Base-by-base conservation (phyloP, 2,113 vertebrate species). In the Ornithorhynchus anatinus region DNA sequence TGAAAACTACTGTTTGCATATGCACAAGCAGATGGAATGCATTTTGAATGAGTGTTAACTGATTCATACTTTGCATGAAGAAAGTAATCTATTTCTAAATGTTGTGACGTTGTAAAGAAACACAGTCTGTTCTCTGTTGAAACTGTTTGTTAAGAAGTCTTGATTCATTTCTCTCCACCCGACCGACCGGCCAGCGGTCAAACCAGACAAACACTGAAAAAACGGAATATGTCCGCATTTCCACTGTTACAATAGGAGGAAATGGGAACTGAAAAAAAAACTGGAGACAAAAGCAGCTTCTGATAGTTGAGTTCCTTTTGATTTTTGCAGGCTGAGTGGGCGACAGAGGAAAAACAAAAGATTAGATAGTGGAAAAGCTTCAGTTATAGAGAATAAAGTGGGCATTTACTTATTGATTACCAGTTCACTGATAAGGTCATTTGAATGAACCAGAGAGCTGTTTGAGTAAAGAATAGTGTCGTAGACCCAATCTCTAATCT, bases 181-280 rank as follows among this genome's bases (percentile, higher is more conserved):
- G 70, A 79, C 47, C 60, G 52, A 59, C 43, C 79, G 36, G 25
- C 43, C 22, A 69, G 33, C 57, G 59, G 59, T 82, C 68, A 73
- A 82, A 48, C 33, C 64, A 74, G 63, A 70, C 22, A 75, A 80
- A 72, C 40, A n/a, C 69, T n/a, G 37, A 71, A 74, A 59, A 76
- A 62, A 74, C 77, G 61, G 63, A 45, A 78, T 69, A 66, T 65
- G 56, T 83, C 65, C 58, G 45, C 4, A 20, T 81, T 87, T 87
- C 72, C 61, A 84, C 52, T 67, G n/a, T 60, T 51, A 75, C 75
- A 85, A 81, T 77, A 48, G 72, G 59, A 85, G 74, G 88, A 86
- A 85, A 82, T 66, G 53, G 43, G 47, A 87, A 82, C 51, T 71
- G 51, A 75, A 50, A 42, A 48, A 22, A 6, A 16, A 35, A 33